Evolutionary conservation across 2,888 invertebrate genomes (phyloP).

Genomic region (Caenorhabditis wallacei): DNA sequence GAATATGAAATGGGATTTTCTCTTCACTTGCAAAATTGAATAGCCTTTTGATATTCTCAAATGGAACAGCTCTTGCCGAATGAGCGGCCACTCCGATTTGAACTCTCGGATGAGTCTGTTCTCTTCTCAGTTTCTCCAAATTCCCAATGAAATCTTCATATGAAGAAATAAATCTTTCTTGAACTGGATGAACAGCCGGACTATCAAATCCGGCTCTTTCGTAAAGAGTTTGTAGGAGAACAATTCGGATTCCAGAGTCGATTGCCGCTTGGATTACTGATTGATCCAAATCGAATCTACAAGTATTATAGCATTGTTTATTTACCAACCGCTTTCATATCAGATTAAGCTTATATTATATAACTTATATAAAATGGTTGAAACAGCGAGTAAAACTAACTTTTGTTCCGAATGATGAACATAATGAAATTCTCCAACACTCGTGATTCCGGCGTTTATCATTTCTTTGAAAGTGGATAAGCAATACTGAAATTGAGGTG

Average conservation of each 20-base stretch:
- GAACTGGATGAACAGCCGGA: slow-evolving; percentile 72
- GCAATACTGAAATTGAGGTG: slow-evolving; percentile 79
- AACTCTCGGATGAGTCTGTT: slow-evolving; percentile 44
- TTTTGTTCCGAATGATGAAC: slow-evolving; percentile 79
- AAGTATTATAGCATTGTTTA: no score
- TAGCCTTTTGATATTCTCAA: slow-evolving; percentile 69
- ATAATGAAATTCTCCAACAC: slow-evolving; percentile 83
- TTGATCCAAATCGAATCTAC: slow-evolving; percentile 77
- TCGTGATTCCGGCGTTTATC: slow-evolving; percentile 81
- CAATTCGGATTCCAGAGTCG: slow-evolving; percentile 80
- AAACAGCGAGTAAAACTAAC: slow-evolving; percentile 19
- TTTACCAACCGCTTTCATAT: no score
- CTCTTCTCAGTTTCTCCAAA: slow-evolving; percentile 64
- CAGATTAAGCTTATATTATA: no score
- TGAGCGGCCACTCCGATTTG: slow-evolving; percentile 78
- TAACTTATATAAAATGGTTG: no score
- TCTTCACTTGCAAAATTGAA: slow-evolving; percentile 68
- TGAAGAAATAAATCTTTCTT: slow-evolving; percentile 73
- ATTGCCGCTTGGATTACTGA: slow-evolving; percentile 80
- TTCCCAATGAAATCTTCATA: slow-evolving; percentile 74
- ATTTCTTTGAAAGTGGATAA: slow-evolving; percentile 80
- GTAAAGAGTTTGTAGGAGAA: slow-evolving; percentile 80
- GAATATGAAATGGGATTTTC: slow-evolving; percentile 80
- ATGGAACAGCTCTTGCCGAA: slow-evolving; percentile 80
- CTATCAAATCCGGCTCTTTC: slow-evolving; percentile 78